Base-by-base conservation (phyloP, 2,888 invertebrate genomes). In the Ormyrus labotus region DNA sequence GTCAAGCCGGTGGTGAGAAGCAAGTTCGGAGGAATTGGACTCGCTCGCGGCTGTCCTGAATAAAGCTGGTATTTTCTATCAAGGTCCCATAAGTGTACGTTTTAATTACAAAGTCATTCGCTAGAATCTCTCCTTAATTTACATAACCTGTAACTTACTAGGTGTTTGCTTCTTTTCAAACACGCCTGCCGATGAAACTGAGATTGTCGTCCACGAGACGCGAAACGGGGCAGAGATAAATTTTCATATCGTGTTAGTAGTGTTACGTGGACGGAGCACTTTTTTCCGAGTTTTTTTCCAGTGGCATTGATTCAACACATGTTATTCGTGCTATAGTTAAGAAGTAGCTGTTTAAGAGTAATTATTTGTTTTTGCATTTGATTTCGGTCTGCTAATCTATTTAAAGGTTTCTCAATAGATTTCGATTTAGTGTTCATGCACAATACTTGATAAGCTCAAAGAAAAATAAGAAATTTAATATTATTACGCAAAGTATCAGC, bases 121-220 rank as follows among this genome's bases (percentile, higher is more conserved):
- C 11, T 34, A 45, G 64, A 70, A 64, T 63, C 48, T 45, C 48
- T 50, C 13, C 13, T 74, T 64, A 57, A 79, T 79, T 74, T 74
- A 74, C 79, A 79, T 79, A 79, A 79, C 79, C 79, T 79, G 69
- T 53, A 74, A 79, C 10, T 51, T 53, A 72, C 60, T 77, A 10
- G 34, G 34, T 34, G 55, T 50, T 68, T 68, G 19, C 63, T 45
- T 53, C 10, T 45, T 11, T 19, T 34, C 7, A 19, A 9, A 63
- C 5, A 50, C 7, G 55, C 47, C 11, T 57, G 0, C 6, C 5
- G 48, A 34, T 34, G 34, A 34, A 34, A 34, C 34, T 34, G 34
- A 34, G 34, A 34, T 34, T 34, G 34, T 34, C 34, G 34, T 34
- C 34, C 34, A 34, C 34, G 34, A 34, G 34, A 34, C 34, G 47